Conservation (phyloP, 2,888 invertebrate genomes). For the Amiota mariae region DNA sequence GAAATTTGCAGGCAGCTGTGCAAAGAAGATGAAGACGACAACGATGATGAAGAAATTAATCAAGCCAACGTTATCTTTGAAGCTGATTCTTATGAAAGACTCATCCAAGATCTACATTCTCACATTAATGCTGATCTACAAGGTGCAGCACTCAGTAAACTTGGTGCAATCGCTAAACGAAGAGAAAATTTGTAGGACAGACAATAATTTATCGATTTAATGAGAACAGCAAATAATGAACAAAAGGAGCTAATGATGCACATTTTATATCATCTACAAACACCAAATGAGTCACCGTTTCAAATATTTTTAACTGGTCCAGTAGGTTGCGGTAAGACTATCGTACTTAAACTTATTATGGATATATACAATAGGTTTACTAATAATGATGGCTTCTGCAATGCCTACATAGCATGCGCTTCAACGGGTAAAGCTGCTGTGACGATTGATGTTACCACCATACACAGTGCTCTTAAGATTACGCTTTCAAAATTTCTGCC, state of each 20-base stretch:
- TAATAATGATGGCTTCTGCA: too few relatives aligned
- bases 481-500: too few relatives aligned
- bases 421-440: too few relatives aligned
- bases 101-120: constrained; percentile 4
- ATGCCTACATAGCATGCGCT: too few relatives aligned
- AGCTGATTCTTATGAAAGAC: constrained; percentile 14
- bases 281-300: not conserved
- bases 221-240: not conserved
- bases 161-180: constrained; percentile 31
- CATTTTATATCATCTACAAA: not conserved
- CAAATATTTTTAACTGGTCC: not conserved
- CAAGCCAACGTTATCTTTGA: constrained; percentile 16
- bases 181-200: constrained; percentile 30
- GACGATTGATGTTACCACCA: too few relatives aligned
- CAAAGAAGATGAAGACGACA: constrained; percentile 19
- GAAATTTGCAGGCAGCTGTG: not conserved
- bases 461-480: too few relatives aligned
- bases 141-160: constrained; percentile 23
- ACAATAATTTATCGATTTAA: constrained; percentile 22
- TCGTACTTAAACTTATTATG: not conserved
- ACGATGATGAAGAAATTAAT: not conserved
- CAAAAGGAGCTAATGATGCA: too few relatives aligned
- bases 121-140: constrained; percentile 30
- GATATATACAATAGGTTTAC: too few relatives aligned
- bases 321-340: not conserved